Percentiles rank a stretch among this genome's conserved stretches.
Evolutionary conservation across 1,140 invertebrate genomes (phyloP).

Genomic region (Nephila pilipes): DNA sequence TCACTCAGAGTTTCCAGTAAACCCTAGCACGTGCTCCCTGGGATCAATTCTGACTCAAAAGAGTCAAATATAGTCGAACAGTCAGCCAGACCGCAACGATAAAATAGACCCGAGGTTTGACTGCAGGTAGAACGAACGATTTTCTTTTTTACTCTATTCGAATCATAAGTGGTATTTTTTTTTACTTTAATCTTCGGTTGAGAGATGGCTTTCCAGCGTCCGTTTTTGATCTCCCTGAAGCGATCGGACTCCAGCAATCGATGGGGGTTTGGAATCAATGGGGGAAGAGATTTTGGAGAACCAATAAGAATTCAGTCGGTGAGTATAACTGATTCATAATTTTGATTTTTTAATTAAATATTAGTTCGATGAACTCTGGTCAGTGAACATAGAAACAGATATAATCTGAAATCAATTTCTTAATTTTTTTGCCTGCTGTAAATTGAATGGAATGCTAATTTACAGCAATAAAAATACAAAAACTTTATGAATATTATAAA

Average conservation of each 20-base stretch:
- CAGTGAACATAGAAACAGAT: too few relatives aligned
- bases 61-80: slow-evolving; percentile 73
- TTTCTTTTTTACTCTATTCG: slow-evolving; percentile 17
- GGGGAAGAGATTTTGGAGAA: slow-evolving; percentile 95
- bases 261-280: slow-evolving; percentile 97
- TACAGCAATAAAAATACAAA: too few relatives aligned
- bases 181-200: not conserved
- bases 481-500: too few relatives aligned
- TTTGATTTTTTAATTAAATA: not conserved
- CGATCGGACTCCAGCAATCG: slow-evolving; percentile 81
- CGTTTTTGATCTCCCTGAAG: slow-evolving; percentile 74
- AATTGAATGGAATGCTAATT: too few relatives aligned
- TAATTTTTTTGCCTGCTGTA: too few relatives aligned
- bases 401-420: too few relatives aligned
- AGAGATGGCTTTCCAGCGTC: slow-evolving; percentile 74
- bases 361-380: too few relatives aligned
- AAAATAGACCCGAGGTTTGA: slow-evolving; percentile 54
- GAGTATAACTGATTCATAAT: slow-evolving; percentile 80
- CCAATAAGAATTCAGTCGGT: slow-evolving; percentile 96
- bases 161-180: not conserved
- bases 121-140: slow-evolving; percentile 53
- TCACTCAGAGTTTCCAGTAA: slow-evolving; percentile 21
- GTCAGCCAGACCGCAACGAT: slow-evolving; percentile 67
- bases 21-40: slow-evolving; percentile 67
- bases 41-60: slow-evolving; percentile 66